These are phyloP conservation scores for Megaceryle maxima DNA, from an alignment of 2,113 vertebrate genomes.

Conservation along the genomic window DNA sequence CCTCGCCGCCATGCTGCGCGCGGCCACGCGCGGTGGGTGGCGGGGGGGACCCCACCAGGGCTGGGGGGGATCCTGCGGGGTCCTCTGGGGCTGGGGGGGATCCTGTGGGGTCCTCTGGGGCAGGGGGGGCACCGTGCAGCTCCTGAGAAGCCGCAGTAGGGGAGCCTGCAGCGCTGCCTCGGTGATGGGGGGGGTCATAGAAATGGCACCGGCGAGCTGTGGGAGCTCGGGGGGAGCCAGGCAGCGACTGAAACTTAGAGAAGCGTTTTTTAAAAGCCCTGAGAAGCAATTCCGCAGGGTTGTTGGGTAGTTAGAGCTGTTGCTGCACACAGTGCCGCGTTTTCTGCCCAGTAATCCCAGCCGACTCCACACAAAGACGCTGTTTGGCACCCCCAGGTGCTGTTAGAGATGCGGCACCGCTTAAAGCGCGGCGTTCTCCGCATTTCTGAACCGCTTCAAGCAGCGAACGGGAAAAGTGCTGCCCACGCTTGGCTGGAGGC, in stretches of 20 bases:
- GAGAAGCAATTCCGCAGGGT: rapidly evolving
- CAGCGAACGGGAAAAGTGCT: rapidly evolving
- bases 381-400: rapidly evolving
- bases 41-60: too few species aligned
- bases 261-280: neutral
- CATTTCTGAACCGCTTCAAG: rapidly evolving
- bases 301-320: neutral
- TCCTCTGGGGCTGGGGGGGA: too few species aligned
- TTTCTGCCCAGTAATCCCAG: rapidly evolving
- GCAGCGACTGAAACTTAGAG: rapidly evolving
- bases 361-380: rapidly evolving
- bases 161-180: neutral
- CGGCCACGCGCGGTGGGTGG: too few species aligned
- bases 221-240: neutral
- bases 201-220: neutral
- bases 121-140: neutral
- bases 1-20: too few species aligned
- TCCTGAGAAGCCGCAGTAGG: rapidly evolving
- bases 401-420: rapidly evolving
- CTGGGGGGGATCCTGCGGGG: too few species aligned
- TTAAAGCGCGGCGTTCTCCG: rapidly evolving
- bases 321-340: neutral
- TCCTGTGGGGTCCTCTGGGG: too few species aligned
- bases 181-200: too few species aligned
- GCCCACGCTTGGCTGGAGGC: neutral